A percentile compares a stretch with the other conserved stretches of the same genome.
Evolutionary conservation across 1,140 invertebrate species (phyloP).

Genomic region (Penaeus indicus): DNA sequence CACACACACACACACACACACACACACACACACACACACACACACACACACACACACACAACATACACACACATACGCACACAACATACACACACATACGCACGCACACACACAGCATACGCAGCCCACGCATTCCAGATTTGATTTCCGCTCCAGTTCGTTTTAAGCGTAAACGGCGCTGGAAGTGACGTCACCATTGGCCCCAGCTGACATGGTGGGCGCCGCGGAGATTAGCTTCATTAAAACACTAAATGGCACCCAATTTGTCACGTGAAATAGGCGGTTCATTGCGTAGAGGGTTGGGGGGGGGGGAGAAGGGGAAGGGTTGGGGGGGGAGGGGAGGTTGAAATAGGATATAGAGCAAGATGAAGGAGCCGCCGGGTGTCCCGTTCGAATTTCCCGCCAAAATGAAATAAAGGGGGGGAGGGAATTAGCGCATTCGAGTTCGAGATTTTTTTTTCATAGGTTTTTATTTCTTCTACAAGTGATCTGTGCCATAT

Average conservation of each 20-base stretch:
- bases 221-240: slow-evolving; percentile 10
- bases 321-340: neutral
- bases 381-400: too few species aligned
- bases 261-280: slow-evolving; percentile 35
- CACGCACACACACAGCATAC: neutral
- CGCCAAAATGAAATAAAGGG: too few species aligned
- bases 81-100: neutral
- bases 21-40: too few species aligned
- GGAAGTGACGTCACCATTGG: neutral
- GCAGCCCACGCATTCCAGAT: slow-evolving; percentile 7
- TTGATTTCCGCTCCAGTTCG: neutral
- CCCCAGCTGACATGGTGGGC: slow-evolving; percentile 25
- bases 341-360: too few species aligned
- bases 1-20: too few species aligned
- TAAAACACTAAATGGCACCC: slow-evolving; percentile 39
- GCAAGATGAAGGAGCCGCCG: too few species aligned
- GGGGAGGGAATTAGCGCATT: too few species aligned
- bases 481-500: too few species aligned
- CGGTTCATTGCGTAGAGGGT: neutral
- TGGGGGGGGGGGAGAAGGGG: neutral
- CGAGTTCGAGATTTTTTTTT: too few species aligned
- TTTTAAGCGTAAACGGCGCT: neutral
- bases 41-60: too few species aligned
- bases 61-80: neutral
- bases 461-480: too few species aligned